These are phyloP conservation scores for Cisticola juncidis DNA, from an alignment of 2,113 vertebrate species.

Conservation along the genomic window DNA sequence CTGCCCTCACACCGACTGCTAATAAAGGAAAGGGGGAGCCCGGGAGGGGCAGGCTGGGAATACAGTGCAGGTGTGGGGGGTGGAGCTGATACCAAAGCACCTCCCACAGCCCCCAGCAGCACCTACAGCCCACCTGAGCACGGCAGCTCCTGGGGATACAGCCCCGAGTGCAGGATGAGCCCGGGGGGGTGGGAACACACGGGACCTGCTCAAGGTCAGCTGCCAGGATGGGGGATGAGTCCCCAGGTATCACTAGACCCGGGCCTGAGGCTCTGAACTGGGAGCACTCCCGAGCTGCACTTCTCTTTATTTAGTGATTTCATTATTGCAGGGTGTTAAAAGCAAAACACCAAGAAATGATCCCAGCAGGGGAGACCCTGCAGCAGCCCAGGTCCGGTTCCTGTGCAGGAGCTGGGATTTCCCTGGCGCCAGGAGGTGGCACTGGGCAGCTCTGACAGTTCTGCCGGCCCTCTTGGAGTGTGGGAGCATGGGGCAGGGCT, in stretches of 20 bases:
- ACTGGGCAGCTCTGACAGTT: neutral
- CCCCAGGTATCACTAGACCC: neutral
- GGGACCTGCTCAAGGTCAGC: neutral
- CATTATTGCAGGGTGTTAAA: neutral
- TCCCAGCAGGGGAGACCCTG: neutral
- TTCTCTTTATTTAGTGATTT: neutral
- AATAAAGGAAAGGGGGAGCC: neutral
- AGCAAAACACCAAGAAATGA: neutral
- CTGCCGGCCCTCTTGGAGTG: neutral
- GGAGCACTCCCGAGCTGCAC: neutral
- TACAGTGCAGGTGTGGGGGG: neutral
- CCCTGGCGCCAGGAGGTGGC: neutral
- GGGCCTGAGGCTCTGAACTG: neutral
- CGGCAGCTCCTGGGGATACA: neutral
- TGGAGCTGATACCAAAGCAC: neutral
- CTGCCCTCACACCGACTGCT: rapidly evolving
- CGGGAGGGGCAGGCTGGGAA: neutral
- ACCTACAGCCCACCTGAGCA: neutral
- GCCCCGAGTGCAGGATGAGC: neutral
- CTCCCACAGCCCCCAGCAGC: neutral
- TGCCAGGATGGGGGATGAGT: neutral
- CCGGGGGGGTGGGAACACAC: rapidly evolving
- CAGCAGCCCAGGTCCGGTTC: too few relatives aligned
- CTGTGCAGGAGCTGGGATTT: neutral
- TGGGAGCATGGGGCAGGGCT: rapidly evolving